Base-by-base conservation (phyloP, 2,888 invertebrate genomes). In the Patella pellucida region DNA sequence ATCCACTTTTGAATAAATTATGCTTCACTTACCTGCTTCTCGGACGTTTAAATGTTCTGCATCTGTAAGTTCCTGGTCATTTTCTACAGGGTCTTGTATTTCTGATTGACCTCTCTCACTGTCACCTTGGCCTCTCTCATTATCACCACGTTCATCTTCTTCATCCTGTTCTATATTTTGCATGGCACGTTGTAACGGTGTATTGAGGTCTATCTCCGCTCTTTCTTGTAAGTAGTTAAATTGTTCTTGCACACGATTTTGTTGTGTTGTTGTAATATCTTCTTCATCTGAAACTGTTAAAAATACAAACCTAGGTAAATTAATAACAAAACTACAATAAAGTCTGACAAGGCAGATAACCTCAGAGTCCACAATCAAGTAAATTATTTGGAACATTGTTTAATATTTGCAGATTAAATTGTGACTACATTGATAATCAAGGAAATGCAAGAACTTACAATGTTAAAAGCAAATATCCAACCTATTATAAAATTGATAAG, bases 131-230 rank as follows among this genome's bases (percentile, higher is more conserved):
- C 68, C 52, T 41, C 54, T 54, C 7, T 68, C 50, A 12, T 62
- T 72, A 15, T 71, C 74, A 72, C 74, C 76, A 14, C 73, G 69
- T 73, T 76, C 72, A 19, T 80, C 79, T 52, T 78, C 80, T 15
- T 82, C 80, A 27, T 76, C 81, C 52, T 78, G 74, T 62, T 80
- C 51, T 31, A 68, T 71, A n/a, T 62, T 56, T 23, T 75, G 70
- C 75, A 70, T 71, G 27, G 67, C 75, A 15, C 71, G 74, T 7
- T 23, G 31, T 12, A 74, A 69, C 50, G 69, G 74, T 1, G 74
- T 52, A 52, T 54, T 51, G 12, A 75, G 78, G 52, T 82, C 80
- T 19, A 77, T 72, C n/a, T 54, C 69, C 12, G 76, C 81, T 14
- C 73, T 75, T 7, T 76, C 69, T 51, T 79, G 75, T 14, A 72